These are phyloP conservation scores for Papilio polytes DNA, from an alignment of 1,140 invertebrate genomes.

Conservation along the genomic window DNA sequence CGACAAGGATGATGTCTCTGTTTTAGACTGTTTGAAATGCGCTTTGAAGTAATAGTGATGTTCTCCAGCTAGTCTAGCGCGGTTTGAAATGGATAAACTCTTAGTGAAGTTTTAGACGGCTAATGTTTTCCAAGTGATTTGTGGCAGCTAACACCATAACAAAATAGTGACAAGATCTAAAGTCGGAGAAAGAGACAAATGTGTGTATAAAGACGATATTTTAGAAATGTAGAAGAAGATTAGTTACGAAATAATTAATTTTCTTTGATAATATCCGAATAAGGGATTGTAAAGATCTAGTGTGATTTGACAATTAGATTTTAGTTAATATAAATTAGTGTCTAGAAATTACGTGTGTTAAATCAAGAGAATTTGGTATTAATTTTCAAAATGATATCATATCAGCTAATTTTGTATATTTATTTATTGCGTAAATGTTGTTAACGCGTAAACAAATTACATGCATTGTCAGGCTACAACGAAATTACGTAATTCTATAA, in stretches of 20 bases:
- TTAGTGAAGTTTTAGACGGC: not conserved
- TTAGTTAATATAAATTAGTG: not conserved
- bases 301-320: conserved; percentile 4
- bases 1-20: too few species aligned
- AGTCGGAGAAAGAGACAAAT: not conserved
- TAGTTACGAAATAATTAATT: not conserved
- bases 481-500: not conserved
- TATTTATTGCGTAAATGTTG: not conserved
- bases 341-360: not conserved
- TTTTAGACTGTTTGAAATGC: too few species aligned
- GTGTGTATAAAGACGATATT: not conserved
- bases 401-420: not conserved
- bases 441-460: not conserved
- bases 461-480: not conserved
- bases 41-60: not conserved
- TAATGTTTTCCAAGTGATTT: not conserved
- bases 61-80: not conserved
- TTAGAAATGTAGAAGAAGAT: not conserved
- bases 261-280: not conserved
- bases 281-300: not conserved
- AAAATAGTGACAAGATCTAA: not conserved
- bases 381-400: not conserved
- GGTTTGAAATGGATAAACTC: not conserved
- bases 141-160: not conserved
- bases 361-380: not conserved